Percentiles rank a stretch among this genome's conserved stretches.
Conservation (phyloP, 1,140 invertebrate species). For the Leptinotarsa lineolata region DNA sequence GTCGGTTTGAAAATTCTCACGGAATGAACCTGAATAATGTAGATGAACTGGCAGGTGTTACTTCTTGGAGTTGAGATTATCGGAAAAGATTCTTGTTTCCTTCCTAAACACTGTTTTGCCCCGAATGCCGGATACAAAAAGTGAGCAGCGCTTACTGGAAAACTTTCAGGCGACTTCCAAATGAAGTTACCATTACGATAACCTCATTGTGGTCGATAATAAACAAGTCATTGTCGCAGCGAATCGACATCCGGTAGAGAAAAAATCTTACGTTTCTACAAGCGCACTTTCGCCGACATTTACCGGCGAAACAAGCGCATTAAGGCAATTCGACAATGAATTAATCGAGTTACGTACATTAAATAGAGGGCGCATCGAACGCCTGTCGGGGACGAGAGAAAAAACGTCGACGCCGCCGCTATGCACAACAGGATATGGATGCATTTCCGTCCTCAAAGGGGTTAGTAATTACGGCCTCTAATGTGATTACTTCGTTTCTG, state of each 20-base stretch:
- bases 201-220: conserved; percentile 13
- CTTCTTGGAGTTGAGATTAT: too few species aligned
- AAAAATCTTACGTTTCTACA: conserved; percentile 25
- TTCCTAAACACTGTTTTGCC: too few species aligned
- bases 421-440: conserved; percentile 57
- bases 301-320: conserved; percentile 58
- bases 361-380: conserved; percentile 36
- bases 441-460: conserved; percentile 58
- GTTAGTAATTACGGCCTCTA: conserved; percentile 56
- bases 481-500: conserved; percentile 57
- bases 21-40: too few species aligned
- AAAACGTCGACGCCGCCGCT: conserved; percentile 36
- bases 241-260: neutral
- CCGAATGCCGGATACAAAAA: too few species aligned
- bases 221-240: conserved; percentile 2
- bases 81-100: too few species aligned
- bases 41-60: too few species aligned
- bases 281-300: conserved; percentile 36
- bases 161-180: neutral
- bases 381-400: conserved; percentile 36
- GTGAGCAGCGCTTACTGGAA: too few species aligned
- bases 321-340: conserved; percentile 55
- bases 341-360: conserved; percentile 55
- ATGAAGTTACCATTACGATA: neutral
- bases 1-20: too few species aligned